Percentiles rank a stretch among this genome's conserved stretches.
Conservation (phyloP, 1,140 invertebrate species). For the Oncopodura yosiiana region DNA sequence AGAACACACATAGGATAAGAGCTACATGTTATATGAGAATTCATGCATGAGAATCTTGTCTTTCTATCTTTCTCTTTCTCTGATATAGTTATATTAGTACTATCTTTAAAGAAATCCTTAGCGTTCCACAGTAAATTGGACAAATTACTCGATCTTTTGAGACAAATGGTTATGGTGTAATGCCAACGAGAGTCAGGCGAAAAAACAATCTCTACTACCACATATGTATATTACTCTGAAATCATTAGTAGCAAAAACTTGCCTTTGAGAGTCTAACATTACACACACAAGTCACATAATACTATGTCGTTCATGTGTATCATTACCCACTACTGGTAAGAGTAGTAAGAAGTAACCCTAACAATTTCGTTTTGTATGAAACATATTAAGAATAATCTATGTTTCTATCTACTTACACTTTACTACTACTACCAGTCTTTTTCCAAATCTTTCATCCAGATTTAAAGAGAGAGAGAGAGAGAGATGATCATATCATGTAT, state of each 20-base stretch:
- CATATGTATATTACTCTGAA: constrained; percentile 7
- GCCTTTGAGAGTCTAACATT: not conserved
- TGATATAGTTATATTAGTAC: no score
- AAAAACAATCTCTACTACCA: constrained; percentile 9
- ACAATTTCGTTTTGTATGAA: not conserved
- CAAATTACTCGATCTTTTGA: constrained; percentile 32
- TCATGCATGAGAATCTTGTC: no score
- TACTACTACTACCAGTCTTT: no score
- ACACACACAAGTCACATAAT: not conserved
- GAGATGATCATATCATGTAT: constrained; percentile 20
- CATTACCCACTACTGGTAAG: not conserved
- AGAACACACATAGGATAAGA: no score
- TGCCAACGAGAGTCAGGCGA: constrained; percentile 22
- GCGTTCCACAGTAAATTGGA: constrained; percentile 35
- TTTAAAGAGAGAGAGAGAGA: no score
- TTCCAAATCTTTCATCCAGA: not conserved
- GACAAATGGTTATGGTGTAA: constrained; percentile 35
- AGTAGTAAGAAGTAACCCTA: not conserved
- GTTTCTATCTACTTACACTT: not conserved
- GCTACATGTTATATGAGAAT: no score
- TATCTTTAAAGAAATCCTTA: constrained; percentile 14
- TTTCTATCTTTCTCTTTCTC: no score
- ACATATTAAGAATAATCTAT: not conserved
- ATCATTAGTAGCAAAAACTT: constrained; percentile 28
- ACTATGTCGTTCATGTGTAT: not conserved